These are phyloP conservation scores for Cuculus canorus DNA, from an alignment of 2,797 vertebrate genomes.

Conservation along the genomic window DNA sequence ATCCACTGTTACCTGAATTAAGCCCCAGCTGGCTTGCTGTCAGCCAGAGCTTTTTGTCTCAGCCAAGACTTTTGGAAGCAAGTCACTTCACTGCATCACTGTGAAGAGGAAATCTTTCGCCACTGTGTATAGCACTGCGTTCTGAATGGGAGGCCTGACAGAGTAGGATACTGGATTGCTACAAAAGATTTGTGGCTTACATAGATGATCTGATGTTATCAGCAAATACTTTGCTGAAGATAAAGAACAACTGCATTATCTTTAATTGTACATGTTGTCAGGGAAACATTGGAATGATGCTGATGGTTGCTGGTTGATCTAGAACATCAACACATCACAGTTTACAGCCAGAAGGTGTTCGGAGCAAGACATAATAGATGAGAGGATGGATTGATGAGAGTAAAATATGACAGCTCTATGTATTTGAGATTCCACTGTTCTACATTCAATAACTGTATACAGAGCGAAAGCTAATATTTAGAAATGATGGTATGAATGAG, in stretches of 20 bases:
- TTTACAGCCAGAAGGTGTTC: not conserved
- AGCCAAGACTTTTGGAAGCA: not conserved
- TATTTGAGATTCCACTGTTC: not conserved
- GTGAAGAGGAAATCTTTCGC: not conserved
- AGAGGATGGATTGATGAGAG: not conserved
- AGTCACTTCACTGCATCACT: not conserved
- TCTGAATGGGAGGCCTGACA: not conserved
- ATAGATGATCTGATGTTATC: not conserved
- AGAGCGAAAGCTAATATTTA: not conserved
- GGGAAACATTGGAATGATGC: not conserved
- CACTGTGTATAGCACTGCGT: not conserved
- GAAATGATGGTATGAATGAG: not conserved
- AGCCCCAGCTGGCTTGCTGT: not conserved
- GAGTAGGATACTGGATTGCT: not conserved
- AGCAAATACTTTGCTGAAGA: not conserved
- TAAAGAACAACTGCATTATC: not conserved
- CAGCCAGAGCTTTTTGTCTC: not conserved
- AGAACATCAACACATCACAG: not conserved
- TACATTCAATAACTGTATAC: not conserved
- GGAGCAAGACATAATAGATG: not conserved
- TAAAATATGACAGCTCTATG: not conserved
- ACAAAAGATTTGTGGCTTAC: not conserved
- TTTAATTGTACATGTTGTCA: not conserved
- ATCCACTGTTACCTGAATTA: not conserved
- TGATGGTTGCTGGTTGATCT: not conserved